phyloP scores from a whole-genome alignment of 2,113 vertebrate genomes.

The Pardalotus punctatus region DNA sequence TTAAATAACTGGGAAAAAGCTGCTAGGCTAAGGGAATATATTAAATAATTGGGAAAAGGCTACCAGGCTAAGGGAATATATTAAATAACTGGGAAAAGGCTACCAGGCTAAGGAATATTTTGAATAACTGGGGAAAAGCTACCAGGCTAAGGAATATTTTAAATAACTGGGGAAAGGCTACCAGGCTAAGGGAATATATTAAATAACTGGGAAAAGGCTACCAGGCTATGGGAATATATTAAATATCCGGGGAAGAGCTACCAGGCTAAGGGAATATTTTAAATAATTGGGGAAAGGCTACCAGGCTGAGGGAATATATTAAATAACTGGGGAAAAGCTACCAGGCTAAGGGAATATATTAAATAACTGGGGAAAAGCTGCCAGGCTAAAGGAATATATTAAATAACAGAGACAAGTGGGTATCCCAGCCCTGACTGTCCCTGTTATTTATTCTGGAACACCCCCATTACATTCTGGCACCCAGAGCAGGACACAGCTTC shows the following conservation, averaged over 20 bases:
- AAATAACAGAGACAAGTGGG: rapidly evolving
- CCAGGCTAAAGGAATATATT: too few species aligned
- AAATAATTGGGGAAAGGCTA: background rate
- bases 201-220: background rate
- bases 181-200: background rate
- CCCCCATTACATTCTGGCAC: background rate
- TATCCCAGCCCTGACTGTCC: background rate
- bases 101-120: too few species aligned
- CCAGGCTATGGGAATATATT: too few species aligned
- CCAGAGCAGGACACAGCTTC: background rate
- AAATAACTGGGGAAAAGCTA: too few species aligned
- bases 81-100: background rate
- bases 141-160: too few species aligned
- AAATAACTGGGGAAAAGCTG: too few species aligned
- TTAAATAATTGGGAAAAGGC: rapidly evolving
- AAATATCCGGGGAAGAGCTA: too few species aligned
- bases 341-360: too few species aligned
- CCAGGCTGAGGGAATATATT: background rate
- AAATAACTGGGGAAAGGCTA: rapidly evolving
- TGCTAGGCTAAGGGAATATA: too few species aligned
- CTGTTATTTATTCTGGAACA: background rate
- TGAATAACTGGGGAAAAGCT: too few species aligned
- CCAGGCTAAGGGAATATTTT: too few species aligned
- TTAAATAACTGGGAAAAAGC: too few species aligned
- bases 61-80: background rate